Conservation (phyloP, 2,888 invertebrate species). For the Furcula furcula region DNA sequence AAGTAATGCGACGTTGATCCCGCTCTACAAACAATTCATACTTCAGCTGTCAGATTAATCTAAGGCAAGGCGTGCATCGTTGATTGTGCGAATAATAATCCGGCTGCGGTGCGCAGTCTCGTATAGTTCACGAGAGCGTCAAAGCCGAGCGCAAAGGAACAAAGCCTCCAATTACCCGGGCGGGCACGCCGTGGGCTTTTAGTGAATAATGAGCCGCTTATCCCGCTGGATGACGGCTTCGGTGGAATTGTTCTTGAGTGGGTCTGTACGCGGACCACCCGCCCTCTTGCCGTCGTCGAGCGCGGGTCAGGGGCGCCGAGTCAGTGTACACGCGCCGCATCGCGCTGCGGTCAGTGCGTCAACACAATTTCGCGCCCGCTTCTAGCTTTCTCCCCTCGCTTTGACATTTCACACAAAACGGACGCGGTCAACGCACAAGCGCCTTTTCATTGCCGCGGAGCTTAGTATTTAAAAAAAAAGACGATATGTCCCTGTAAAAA, state of each 20-base stretch:
- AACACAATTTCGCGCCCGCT: conserved; percentile 59
- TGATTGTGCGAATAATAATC: conserved; percentile 76
- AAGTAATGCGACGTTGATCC: conserved; percentile 55
- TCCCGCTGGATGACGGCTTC: conserved; percentile 69
- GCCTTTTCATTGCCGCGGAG: conserved; percentile 49
- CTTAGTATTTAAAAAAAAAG: conserved; percentile 22
- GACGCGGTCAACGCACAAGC: conserved; percentile 60
- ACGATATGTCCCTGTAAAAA: conserved; percentile 16
- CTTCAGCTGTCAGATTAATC: conserved; percentile 69
- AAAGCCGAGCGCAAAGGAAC: conserved; percentile 73
- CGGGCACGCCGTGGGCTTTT: conserved; percentile 78
- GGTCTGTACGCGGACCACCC: conserved; percentile 58
- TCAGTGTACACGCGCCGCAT: conserved; percentile 9
- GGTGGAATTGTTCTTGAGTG: conserved; percentile 71
- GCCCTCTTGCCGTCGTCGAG: conserved; percentile 16
- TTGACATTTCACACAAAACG: conserved; percentile 72
- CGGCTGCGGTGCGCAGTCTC: conserved; percentile 46
- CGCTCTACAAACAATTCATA: conserved; percentile 56
- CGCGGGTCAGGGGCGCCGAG: conserved; percentile 4
- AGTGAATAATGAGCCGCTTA: conserved; percentile 80
- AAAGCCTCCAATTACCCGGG: conserved; percentile 78
- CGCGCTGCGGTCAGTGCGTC: conserved; percentile 58
- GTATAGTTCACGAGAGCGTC: conserved; percentile 63
- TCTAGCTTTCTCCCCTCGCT: conserved; percentile 56
- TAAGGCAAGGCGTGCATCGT: conserved; percentile 58